Conservation (phyloP, 2,113 vertebrate species). For the Rhizomys pruinosus region DNA sequence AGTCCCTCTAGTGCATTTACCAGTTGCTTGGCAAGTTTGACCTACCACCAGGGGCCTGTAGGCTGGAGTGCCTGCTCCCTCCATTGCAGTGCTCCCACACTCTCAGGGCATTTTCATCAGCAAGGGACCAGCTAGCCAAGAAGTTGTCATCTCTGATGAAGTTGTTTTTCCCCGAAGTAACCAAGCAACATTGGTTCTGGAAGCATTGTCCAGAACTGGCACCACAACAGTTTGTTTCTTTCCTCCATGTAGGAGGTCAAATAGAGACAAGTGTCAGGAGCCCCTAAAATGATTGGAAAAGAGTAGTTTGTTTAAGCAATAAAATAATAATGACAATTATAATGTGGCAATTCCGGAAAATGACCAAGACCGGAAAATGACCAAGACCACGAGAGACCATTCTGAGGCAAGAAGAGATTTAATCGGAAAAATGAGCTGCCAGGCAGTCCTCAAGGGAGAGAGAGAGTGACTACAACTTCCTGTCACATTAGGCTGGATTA, state of each 20-base stretch:
- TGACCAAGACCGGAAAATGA: no score
- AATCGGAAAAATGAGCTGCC: no score
- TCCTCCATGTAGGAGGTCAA: background rate
- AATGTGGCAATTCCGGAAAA: background rate
- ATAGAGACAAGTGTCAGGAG: background rate
- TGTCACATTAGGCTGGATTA: no score
- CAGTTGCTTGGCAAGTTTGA: background rate
- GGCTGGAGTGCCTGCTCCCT: background rate
- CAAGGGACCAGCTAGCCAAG: slow-evolving; percentile 7
- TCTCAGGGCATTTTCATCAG: background rate
- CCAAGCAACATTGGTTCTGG: background rate
- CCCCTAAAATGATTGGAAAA: background rate
- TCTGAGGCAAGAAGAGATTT: no score
- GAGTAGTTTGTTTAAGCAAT: background rate
- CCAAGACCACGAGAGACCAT: no score
- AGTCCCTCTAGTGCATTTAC: background rate
- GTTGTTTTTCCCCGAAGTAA: slow-evolving; percentile 42
- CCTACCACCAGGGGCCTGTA: background rate
- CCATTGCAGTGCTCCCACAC: background rate
- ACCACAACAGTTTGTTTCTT: background rate
- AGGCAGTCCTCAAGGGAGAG: no score
- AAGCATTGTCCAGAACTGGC: background rate
- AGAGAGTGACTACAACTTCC: no score
- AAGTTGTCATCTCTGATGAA: slow-evolving; percentile 58
- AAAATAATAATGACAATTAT: background rate